These are phyloP conservation scores for Luehdorfia chinensis DNA, from an alignment of 1,140 invertebrate genomes.

Conservation along the genomic window DNA sequence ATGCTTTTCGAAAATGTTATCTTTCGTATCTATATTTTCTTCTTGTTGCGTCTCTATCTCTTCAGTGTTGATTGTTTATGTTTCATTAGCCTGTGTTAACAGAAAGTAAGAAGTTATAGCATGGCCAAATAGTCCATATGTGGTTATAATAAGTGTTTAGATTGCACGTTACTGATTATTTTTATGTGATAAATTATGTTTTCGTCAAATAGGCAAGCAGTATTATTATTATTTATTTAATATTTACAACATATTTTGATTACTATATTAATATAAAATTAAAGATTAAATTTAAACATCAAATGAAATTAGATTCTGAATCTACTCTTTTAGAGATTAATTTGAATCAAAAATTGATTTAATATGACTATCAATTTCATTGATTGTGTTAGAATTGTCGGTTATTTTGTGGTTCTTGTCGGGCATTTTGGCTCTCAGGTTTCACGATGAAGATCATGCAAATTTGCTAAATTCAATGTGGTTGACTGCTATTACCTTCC, in stretches of 20 bases:
- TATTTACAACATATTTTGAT: too few relatives aligned
- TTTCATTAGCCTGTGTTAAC: conserved; percentile 46
- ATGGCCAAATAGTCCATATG: conserved; percentile 69
- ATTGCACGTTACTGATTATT: conserved; percentile 75
- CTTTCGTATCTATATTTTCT: conserved; percentile 49
- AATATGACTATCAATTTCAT: too few relatives aligned
- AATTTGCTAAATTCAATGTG: conserved; percentile 96
- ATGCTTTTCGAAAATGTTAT: conserved; percentile 45
- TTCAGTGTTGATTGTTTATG: conserved; percentile 52
- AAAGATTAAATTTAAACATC: too few relatives aligned
- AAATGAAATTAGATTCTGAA: too few relatives aligned
- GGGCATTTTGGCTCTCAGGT: conserved; percentile 80
- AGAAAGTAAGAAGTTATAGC: conserved; percentile 48
- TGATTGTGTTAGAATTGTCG: conserved; percentile 45
- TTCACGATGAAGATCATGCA: conserved; percentile 91
- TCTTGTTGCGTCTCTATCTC: conserved; percentile 46
- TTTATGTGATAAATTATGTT: too few relatives aligned
- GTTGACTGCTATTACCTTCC: conserved; percentile 94
- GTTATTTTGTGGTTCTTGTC: conserved; percentile 74
- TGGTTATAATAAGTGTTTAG: conserved; percentile 68
- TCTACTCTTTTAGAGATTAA: too few relatives aligned
- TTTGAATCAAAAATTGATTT: too few relatives aligned
- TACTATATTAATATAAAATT: too few relatives aligned
- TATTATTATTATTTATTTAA: too few relatives aligned
- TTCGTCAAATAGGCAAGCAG: too few relatives aligned